Conservation (phyloP, 2,113 vertebrate genomes). For the Chaetorhynchus papuensis region DNA sequence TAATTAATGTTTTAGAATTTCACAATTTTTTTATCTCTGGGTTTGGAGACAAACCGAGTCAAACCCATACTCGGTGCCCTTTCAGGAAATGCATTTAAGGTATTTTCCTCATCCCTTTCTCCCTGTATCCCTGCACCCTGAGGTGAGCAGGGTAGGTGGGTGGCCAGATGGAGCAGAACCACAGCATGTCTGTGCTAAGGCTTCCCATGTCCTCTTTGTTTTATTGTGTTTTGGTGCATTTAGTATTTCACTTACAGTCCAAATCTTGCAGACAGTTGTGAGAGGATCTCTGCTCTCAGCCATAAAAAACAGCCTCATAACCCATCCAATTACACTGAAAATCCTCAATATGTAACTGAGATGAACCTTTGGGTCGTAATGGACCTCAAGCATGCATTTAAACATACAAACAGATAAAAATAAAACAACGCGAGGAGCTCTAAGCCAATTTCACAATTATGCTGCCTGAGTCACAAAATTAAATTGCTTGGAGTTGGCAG, state of each 20-base stretch:
- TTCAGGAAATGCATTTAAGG: neutral
- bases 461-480: conserved; percentile 14
- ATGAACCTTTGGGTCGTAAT: neutral
- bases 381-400: conserved; percentile 4
- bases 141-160: neutral
- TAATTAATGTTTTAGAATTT: neutral
- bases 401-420: conserved; percentile 36
- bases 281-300: neutral
- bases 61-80: neutral
- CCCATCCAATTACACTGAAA: neutral
- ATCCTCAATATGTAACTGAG: neutral
- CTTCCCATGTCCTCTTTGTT: neutral
- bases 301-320: neutral
- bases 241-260: neutral
- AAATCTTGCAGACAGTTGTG: neutral
- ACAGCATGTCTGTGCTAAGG: neutral
- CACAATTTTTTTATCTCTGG: neutral
- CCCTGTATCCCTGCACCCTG: neutral
- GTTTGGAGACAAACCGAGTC: neutral
- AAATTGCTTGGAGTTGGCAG: conserved; percentile 28
- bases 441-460: conserved; percentile 35
- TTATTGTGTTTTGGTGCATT: neutral
- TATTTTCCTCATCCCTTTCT: neutral
- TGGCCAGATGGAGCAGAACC: neutral
- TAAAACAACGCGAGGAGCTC: neutral